These are phyloP conservation scores for Catalaphyllia jardinei DNA, from an alignment of 64 coral and sea anemone genomes.

Conservation along the genomic window DNA sequence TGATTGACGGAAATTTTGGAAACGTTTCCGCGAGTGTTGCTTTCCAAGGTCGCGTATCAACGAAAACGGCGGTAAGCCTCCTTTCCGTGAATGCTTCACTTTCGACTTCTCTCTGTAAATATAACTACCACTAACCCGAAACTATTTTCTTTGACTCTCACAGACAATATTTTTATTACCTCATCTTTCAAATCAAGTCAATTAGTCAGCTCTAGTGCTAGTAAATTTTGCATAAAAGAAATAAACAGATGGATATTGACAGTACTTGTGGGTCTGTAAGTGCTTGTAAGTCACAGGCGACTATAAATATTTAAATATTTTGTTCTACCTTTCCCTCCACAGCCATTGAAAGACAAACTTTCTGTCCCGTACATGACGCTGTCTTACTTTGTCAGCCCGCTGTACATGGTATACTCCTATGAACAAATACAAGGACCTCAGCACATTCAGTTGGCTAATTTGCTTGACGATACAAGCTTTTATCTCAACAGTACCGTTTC, in stretches of 20 bases:
- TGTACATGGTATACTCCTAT: conserved; percentile 18
- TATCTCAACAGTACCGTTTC: background rate
- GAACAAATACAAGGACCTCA: conserved; percentile 12
- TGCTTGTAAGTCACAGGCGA: background rate
- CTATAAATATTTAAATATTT: background rate
- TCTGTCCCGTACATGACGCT: conserved; percentile 9
- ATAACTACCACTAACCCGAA: too few relatives aligned
- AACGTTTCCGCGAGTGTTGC: too few relatives aligned
- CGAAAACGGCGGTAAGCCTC: too few relatives aligned
- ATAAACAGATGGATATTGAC: background rate
- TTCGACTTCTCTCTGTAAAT: too few relatives aligned
- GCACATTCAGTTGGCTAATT: background rate
- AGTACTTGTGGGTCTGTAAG: background rate
- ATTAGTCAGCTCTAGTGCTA: too few relatives aligned
- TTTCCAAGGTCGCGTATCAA: too few relatives aligned
- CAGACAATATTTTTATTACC: too few relatives aligned
- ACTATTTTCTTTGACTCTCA: too few relatives aligned
- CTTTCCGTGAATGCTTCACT: too few relatives aligned
- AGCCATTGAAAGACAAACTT: background rate
- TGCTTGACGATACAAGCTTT: background rate
- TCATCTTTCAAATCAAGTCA: too few relatives aligned
- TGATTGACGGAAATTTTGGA: too few relatives aligned
- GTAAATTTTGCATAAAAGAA: too few relatives aligned
- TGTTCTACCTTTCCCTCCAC: background rate
- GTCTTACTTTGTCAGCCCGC: background rate